Evolutionary conservation across 2,113 vertebrate genomes (phyloP), one percentile per base, ranked within the genome.

Genomic region (Alligator mississippiensis): DNA sequence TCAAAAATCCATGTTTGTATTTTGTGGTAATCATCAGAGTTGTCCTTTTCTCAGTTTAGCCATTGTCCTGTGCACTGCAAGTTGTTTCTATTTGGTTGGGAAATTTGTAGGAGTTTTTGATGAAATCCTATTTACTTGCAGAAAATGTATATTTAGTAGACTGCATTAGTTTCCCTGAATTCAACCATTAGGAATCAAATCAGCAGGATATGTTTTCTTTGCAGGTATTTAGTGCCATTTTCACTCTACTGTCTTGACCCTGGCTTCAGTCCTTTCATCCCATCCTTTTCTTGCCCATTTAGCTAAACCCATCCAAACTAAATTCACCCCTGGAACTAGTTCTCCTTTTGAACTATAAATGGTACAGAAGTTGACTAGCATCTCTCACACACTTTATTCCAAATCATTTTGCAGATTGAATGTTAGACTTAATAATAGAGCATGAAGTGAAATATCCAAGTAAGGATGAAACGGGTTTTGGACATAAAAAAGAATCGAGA

Each of bases 71-170:
- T 72, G 79, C 30, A 15, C 80, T 77, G 22, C 80, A 75, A 62
- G n/a, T 54, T 84, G 1, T 94, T 95, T 94, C 93, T 93, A 96
- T 87, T 89, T 95, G 94, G 78, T 85, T 94, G 87, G 94, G 90
- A 91, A 94, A 84, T 84, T 77, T 1, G 61, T 85, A 25, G 64
- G 68, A 93, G 75, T 85, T 57, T 27, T 84, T 85, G 92, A 38
- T 92, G 12, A 11, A 79, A n/a, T 58, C 61, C n/a, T 93, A 25
- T 59, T 3, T 93, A 74, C 89, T 87, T 93, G 47, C 55, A 61
- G 61, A 90, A 25, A 54, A 9, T 58, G 30, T 85, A 85, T 2
- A 55, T 47, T 47, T 47, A 47, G 7, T 47, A 5, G 38, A 38
- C 38, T 38, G 28, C 88, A 74, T 75, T 87, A 58, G 77, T 93